Percentiles rank a stretch among this genome's conserved stretches.
Evolutionary conservation across 1,140 invertebrate genomes (phyloP).

Genomic region (Orchestia grillus): DNA sequence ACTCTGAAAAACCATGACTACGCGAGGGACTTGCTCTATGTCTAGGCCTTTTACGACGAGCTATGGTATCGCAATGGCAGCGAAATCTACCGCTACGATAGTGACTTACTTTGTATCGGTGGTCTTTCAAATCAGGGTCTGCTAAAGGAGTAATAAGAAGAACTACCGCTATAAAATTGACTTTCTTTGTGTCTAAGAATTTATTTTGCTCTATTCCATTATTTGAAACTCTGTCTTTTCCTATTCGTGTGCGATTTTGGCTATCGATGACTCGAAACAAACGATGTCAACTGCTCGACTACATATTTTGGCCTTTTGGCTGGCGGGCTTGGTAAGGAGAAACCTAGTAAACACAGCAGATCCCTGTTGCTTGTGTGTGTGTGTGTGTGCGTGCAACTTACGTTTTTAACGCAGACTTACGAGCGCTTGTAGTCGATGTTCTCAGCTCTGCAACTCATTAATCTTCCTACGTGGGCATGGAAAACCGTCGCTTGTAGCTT

Average conservation of each 20-base stretch:
- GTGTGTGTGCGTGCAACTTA: neutral
- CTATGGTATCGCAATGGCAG: too few species aligned
- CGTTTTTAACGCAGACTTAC: neutral
- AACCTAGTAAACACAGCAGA: neutral
- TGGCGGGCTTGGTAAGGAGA: neutral
- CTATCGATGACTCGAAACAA: neutral
- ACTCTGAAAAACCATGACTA: neutral
- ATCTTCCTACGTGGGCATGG: neutral
- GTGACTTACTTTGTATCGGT: too few species aligned
- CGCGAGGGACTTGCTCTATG: too few species aligned
- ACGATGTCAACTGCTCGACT: neutral
- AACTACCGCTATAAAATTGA: neutral
- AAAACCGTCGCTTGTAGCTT: neutral
- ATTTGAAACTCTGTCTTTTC: neutral
- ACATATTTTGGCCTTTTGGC: neutral
- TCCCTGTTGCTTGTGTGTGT: neutral
- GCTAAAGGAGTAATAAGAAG: neutral
- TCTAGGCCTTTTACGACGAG: too few species aligned
- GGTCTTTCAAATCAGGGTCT: neutral
- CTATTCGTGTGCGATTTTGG: neutral
- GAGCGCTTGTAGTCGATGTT: neutral
- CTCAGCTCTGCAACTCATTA: neutral
- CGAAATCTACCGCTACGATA: too few species aligned
- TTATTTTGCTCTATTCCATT: neutral
- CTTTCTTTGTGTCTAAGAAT: neutral